Conservation (phyloP, 2,797 vertebrate species). For the Aratinga solstitialis region DNA sequence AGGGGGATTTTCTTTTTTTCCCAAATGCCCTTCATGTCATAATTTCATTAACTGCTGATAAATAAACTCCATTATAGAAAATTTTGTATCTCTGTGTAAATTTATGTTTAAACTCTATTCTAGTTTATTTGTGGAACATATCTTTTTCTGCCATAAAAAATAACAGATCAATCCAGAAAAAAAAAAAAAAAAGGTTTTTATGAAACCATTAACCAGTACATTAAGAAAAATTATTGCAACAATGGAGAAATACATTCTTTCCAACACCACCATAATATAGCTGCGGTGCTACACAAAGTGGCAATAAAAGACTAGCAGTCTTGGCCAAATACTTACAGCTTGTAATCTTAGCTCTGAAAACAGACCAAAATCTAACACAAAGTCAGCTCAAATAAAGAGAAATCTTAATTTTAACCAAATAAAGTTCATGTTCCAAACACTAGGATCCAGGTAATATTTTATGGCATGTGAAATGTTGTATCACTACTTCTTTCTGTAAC, state of each 20-base stretch:
- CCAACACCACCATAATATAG: neutral
- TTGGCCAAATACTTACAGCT: neutral
- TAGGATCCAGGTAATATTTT: neutral
- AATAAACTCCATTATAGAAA: neutral
- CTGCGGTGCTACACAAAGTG: neutral
- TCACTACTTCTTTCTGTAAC: neutral
- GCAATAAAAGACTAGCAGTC: neutral
- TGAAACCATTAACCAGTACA: neutral
- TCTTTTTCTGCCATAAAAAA: neutral
- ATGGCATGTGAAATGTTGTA: neutral
- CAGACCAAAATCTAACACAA: neutral
- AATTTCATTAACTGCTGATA: neutral
- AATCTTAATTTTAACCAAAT: neutral
- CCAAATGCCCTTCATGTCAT: neutral
- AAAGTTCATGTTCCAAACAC: neutral
- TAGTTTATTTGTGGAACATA: neutral
- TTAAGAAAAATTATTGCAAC: neutral
- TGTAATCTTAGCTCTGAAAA: neutral
- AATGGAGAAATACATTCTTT: neutral
- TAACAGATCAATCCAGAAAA: neutral
- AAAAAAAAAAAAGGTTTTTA: neutral
- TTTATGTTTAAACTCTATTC: neutral
- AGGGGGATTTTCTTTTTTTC: neutral
- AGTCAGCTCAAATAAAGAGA: neutral
- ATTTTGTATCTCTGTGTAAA: neutral